Base-by-base conservation (phyloP, 1,140 invertebrate species). In the Drosophila gunungcola region DNA sequence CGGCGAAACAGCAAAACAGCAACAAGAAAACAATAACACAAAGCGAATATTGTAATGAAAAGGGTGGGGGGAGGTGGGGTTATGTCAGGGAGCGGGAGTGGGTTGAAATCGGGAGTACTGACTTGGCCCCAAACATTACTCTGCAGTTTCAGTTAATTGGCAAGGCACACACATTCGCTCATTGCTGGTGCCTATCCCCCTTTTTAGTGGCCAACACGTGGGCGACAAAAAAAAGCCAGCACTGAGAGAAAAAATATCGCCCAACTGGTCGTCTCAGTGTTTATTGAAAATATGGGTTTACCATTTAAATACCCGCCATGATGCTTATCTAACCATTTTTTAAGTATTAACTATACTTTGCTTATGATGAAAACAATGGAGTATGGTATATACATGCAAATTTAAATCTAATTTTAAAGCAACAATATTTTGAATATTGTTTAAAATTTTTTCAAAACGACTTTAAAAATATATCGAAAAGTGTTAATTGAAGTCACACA, bases 131-230 rank as follows among this genome's bases (percentile, higher is more conserved):
- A 65, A 84, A 88, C 80, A 88, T 88, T 88, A 89, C 84, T 84
- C 84, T 89, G 85, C 84, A 88, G 75, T 88, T 88, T 89, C 68
- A 73, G 84, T 89, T 88, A 88, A 88, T 88, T 88, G 84, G 84
- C 83, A 88, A 74, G 57, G 63, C 57, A 70, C 80, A 81, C 16
- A 43, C 32, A 45, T 55, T 43, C 39, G 49, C 49, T 36, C 13
- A 21, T 52, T 52, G 16, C 32, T 12, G 45, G 27, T 5, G 48
- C n/a, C 27, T 34, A 51, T 51, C 27, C 48, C 48, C 48, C 48
- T 51, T 51, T 51, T 45, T 27, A 42, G 51, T 49, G 61, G 72
- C 52, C 61, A 75, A 74, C 73, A 75, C 72, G 73, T 75, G 73
- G 73, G 73, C 73, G 73, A 58, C 41, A 42, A 58, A 80, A 36